Evolutionary conservation across 2,888 invertebrate species (phyloP), one percentile per base, ranked within the genome.

Genomic region (Harpalus rufipes): DNA sequence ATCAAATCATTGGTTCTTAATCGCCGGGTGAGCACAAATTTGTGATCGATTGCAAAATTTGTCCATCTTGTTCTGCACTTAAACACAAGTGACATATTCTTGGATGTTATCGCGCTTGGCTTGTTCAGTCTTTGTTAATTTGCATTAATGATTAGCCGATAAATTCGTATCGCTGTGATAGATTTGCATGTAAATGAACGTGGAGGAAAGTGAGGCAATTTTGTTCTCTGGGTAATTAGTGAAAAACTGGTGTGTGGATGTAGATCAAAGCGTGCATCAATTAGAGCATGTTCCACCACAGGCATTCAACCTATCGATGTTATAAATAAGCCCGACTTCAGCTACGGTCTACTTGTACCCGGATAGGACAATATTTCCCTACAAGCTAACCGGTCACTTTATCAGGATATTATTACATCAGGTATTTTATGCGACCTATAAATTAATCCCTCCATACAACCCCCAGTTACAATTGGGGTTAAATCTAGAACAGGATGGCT

Each of bases 201-300:
- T 59, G 14, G 12, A 25, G 41, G 41, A 39, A n/a, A 51, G 16
- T 58, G 78, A 51, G 78, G 79, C 61, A 32, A 61, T 41, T 51
- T 32, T 56, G 74, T 58, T 16, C 58, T 80, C n/a, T 59, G 10
- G 81, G 65, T 81, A 81, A 81, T 81, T 81, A 81, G 81, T 65
- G 58, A 81, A 81, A 81, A 81, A 63, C n/a, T 65, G 81, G 65
- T 81, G 65, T 81, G 63, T 18, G 80, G 39, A 78, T 58, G 10
- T 81, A 81, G 63, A 81, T 81, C 81, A 81, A 81, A 81, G 81
- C 81, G n/a, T 63, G 81, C 81, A 65, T 65, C 81, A 65, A 44
- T 81, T 80, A 59, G 79, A 59, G 32, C 79, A 14, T 80, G 79
- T 80, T 80, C 59, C 63, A 65, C 81, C 81, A 65, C 81, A 44